A percentile compares a stretch with the other conserved stretches of the same genome.
Conservation (phyloP, 2,888 invertebrate species). For the Meghimatium bilineatum region DNA sequence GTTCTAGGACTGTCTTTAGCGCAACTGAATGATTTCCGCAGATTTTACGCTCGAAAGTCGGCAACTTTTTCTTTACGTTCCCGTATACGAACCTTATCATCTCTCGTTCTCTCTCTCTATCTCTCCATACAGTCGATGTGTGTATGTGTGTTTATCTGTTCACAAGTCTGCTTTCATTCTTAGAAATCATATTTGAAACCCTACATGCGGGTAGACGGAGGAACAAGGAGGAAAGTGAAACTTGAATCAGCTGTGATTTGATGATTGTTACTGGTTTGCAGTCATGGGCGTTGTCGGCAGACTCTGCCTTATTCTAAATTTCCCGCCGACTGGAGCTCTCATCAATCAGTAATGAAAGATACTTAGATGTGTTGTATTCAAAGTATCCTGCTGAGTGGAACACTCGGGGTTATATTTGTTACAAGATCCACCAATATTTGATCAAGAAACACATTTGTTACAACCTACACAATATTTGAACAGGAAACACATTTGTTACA, state of each 20-base stretch:
- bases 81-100: not conserved
- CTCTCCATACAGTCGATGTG: not conserved
- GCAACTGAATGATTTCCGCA: slow-evolving; percentile 15
- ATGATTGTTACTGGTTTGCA: slow-evolving; percentile 17
- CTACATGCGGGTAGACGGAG: not conserved
- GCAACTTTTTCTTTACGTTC: not conserved
- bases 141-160: not conserved
- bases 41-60: not conserved
- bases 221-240: not conserved
- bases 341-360: slow-evolving; percentile 27
- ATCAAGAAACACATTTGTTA: not conserved
- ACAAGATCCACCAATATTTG: not conserved
- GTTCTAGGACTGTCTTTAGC: not conserved
- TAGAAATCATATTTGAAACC: too few species aligned
- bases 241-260: not conserved
- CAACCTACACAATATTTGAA: too few species aligned
- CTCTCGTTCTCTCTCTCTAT: not conserved
- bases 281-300: not conserved
- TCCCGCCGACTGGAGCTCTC: slow-evolving; percentile 3
- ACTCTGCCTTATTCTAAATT: slow-evolving; percentile 8
- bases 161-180: not conserved
- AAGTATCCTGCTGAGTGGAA: not conserved
- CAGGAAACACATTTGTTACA: too few species aligned
- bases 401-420: not conserved
- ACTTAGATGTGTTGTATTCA: not conserved